Evolutionary conservation across 2,113 vertebrate genomes (phyloP).

Genomic region (Pollimyrus isidori): DNA sequence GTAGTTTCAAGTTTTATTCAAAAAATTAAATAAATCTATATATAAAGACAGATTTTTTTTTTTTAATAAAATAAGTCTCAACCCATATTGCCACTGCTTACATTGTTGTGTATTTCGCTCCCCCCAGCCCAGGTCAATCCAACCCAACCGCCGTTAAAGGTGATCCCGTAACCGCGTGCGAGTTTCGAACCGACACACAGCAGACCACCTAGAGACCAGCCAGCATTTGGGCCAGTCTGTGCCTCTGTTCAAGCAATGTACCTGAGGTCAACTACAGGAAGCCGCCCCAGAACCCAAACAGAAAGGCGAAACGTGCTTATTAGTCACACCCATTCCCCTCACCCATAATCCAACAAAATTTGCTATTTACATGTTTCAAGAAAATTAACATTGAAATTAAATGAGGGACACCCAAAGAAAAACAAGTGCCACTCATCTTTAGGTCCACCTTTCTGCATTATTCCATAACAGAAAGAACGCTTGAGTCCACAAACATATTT

Average conservation of each 20-base stretch:
- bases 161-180: background rate
- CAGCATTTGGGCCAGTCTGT: background rate
- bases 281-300: background rate
- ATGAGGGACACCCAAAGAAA: background rate
- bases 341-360: slow-evolving; percentile 11
- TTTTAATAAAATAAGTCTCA: slow-evolving; percentile 29
- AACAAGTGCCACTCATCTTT: background rate
- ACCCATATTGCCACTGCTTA: slow-evolving; percentile 25
- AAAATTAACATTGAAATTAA: slow-evolving; percentile 32
- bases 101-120: background rate
- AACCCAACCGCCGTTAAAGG: background rate
- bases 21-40: slow-evolving; percentile 28
- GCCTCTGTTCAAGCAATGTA: background rate
- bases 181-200: background rate
- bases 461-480: background rate
- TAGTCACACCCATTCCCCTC: background rate
- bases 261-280: background rate
- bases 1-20: slow-evolving; percentile 25
- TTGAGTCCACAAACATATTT: background rate
- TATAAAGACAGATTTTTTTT: slow-evolving; percentile 22
- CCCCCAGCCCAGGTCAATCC: background rate
- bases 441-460: background rate
- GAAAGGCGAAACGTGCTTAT: slow-evolving; percentile 8
- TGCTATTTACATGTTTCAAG: slow-evolving; percentile 26
- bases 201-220: background rate